Base-by-base conservation (phyloP, 2,113 vertebrate species). In the Grus americana region DNA sequence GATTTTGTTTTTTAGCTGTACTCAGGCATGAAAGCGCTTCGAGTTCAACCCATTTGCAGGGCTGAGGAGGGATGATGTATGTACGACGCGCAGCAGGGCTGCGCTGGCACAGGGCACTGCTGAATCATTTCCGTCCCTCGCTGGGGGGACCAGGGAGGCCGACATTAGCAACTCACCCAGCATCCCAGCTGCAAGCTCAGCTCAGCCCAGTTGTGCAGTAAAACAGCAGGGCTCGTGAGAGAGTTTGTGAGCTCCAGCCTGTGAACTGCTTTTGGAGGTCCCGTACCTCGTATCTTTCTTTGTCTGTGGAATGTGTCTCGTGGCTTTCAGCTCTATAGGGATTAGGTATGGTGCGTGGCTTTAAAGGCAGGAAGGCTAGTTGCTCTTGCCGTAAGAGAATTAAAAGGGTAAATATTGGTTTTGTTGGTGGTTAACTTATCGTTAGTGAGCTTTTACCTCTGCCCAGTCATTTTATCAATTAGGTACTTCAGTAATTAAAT, bases 11-110 rank as follows among this genome's bases (percentile, higher is more conserved):
- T 87, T 66, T 6, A 24, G 66, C 54, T 46, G 47, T 47, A 15
- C 22, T 21, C 5, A 2, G 20, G 36, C 55, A 1, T 2, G 26
- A 1, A 17, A 57, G 79, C 11, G 2, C 62, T 72, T 30, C 0
- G 5, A 74, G 86, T 55, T 70, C 20, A 50, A 0, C 10, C 38
- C 40, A 3, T 54, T 49, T 9, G 18, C 50, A 6, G 79, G 49
- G 54, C 87, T 57, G 40, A 47, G 55, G 20, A 12, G 63, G 58
- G 38, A 8, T 59, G 84, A 29, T 27, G 38, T 18, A 15, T 0
- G 70, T 18, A 15, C 1, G 70, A 63, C 14, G 70, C 63, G 2
- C 92, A 32, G 76, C 47, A 4, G 80, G 87, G 65, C 73, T 46
- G 7, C 7, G 88, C 62, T 88, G 95, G 81, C 95, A 76, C 90